These are phyloP conservation scores for Oscheius sp. DNA, from an alignment of 2,888 invertebrate genomes.

Conservation along the genomic window DNA sequence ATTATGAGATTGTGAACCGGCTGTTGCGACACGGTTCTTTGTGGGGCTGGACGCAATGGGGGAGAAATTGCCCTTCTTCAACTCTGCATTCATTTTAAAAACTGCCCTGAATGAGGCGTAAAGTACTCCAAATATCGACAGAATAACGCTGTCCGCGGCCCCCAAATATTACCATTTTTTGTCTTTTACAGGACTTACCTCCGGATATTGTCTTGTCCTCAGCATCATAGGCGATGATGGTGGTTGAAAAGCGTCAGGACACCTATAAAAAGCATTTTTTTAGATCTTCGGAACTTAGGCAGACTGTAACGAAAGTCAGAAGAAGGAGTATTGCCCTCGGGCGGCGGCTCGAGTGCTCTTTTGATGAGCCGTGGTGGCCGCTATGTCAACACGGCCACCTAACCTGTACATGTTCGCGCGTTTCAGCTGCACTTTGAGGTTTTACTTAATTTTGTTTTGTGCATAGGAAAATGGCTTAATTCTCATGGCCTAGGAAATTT, in stretches of 20 bases:
- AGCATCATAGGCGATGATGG: constrained; percentile 48
- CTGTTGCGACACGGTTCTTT: constrained; percentile 22
- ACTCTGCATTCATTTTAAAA: background rate
- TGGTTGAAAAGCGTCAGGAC: constrained; percentile 34
- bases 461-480: too few species aligned
- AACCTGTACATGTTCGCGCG: constrained; percentile 20
- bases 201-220: constrained; percentile 58
- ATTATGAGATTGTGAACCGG: constrained; percentile 16
- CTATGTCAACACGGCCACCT: constrained; percentile 15
- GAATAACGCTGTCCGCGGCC: too few species aligned
- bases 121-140: too few species aligned
- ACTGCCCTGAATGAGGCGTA: too few species aligned
- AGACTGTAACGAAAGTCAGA: constrained; percentile 19
- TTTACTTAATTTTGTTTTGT: too few species aligned
- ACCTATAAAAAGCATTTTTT: constrained; percentile 24
- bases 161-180: too few species aligned
- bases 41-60: background rate
- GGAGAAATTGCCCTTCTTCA: background rate
- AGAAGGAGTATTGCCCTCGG: background rate
- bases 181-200: too few species aligned
- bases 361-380: constrained; percentile 21
- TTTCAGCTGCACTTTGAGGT: background rate
- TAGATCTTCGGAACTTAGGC: background rate
- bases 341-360: constrained; percentile 20
- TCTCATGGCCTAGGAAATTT: too few species aligned